These are phyloP conservation scores for Eilema griseolum DNA, from an alignment of 2,888 invertebrate genomes.

Conservation along the genomic window DNA sequence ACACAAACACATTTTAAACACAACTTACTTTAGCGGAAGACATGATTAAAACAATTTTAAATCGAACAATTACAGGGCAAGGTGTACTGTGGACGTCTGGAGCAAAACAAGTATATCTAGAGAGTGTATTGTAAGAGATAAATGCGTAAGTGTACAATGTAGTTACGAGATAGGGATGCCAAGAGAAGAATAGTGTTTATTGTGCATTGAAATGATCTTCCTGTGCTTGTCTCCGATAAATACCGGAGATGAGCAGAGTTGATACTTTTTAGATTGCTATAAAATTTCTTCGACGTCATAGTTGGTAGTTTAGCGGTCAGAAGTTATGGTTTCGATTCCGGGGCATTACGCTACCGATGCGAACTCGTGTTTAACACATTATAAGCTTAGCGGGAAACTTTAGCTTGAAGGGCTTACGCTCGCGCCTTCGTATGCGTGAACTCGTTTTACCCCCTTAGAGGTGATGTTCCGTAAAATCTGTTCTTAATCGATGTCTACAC, in stretches of 20 bases:
- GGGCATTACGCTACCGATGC: too few species aligned
- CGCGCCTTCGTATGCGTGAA: too few species aligned
- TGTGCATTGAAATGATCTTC: neutral
- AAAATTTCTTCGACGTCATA: too few species aligned
- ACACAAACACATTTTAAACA: conserved; percentile 3
- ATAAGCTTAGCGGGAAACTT: too few species aligned
- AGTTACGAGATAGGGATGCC: conserved; percentile 1
- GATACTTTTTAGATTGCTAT: neutral
- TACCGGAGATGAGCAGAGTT: neutral
- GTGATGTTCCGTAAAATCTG: too few species aligned
- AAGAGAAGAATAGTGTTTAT: neutral
- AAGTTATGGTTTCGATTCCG: too few species aligned
- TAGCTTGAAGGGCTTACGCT: too few species aligned
- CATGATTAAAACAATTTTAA: conserved; percentile 9
- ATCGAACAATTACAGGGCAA: conserved; percentile 9
- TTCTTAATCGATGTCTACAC: too few species aligned
- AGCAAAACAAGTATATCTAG: conserved; percentile 40
- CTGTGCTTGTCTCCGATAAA: neutral
- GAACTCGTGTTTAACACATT: too few species aligned
- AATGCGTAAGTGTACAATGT: conserved; percentile 3
- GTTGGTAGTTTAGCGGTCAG: too few species aligned
- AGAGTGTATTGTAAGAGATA: conserved; percentile 32
- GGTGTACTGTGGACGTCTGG: conserved; percentile 24
- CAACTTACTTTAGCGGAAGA: conserved; percentile 18
- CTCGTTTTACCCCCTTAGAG: too few species aligned